Conservation (phyloP, 1,140 invertebrate species). For the Papilio polyxenes region DNA sequence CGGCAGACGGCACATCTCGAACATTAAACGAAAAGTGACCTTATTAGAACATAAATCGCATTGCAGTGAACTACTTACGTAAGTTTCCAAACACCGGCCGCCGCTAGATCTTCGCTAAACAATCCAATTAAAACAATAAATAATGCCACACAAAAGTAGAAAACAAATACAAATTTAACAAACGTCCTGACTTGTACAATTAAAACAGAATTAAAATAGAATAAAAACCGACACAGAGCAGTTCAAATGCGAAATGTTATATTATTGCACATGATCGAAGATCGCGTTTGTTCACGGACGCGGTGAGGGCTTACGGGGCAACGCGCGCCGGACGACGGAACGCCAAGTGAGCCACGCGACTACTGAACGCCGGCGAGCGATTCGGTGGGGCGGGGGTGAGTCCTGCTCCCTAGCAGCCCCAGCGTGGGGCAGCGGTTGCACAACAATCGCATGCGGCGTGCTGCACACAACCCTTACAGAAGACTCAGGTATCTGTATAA, state of each 20-base stretch:
- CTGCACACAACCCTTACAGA: background rate
- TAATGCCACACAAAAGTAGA: background rate
- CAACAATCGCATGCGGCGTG: background rate
- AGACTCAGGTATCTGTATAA: too few relatives aligned
- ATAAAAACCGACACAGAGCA: background rate
- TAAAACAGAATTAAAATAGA: background rate
- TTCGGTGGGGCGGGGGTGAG: background rate
- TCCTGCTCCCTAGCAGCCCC: background rate
- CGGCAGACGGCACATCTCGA: too few relatives aligned
- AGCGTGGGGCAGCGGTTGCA: background rate
- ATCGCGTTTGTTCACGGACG: background rate
- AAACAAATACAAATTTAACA: background rate
- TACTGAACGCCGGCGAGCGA: background rate
- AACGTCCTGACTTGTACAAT: constrained; percentile 14
- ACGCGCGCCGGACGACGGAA: background rate
- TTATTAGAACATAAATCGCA: constrained; percentile 9
- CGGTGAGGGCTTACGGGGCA: background rate
- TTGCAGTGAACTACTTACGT: constrained; percentile 29
- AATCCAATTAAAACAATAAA: constrained; percentile 22
- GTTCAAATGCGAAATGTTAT: background rate
- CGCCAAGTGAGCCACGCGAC: background rate
- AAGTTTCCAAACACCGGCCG: background rate
- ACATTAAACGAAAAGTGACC: too few relatives aligned
- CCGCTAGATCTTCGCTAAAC: constrained; percentile 9
- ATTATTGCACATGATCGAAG: background rate